Percentiles rank a stretch among this genome's conserved stretches.
These are phyloP conservation scores for Rallus crepitans DNA, from an alignment of 2,797 vertebrate species.

Conservation along the genomic window DNA sequence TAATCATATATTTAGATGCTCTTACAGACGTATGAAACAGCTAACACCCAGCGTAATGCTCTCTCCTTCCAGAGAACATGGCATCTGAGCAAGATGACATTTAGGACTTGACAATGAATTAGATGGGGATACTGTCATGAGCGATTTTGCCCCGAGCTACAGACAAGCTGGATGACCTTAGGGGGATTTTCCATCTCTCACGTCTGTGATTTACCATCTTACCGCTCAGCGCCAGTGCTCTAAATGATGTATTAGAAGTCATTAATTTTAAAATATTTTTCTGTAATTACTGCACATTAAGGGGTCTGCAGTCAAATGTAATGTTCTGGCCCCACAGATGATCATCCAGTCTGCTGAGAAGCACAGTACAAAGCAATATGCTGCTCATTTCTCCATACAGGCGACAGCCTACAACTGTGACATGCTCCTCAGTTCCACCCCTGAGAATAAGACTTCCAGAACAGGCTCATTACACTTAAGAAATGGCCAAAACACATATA, in stretches of 20 bases:
- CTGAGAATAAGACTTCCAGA: background rate
- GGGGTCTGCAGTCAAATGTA: background rate
- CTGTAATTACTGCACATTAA: constrained; percentile 42
- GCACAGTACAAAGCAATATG: background rate
- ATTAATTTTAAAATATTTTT: constrained; percentile 46
- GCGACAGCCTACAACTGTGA: background rate
- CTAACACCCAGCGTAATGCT: background rate
- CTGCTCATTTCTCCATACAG: background rate
- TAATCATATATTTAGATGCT: background rate
- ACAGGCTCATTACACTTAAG: background rate
- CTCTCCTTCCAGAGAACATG: background rate
- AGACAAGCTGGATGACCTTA: background rate
- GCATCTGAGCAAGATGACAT: background rate
- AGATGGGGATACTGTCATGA: background rate
- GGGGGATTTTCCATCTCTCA: constrained; percentile 31
- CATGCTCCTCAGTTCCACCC: background rate
- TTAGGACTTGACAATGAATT: background rate
- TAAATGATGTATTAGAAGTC: constrained; percentile 17
- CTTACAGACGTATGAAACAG: background rate
- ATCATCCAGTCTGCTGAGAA: background rate
- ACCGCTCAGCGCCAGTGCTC: background rate
- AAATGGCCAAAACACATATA: background rate
- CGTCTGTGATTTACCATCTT: background rate
- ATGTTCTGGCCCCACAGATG: background rate
- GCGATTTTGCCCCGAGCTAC: background rate